phyloP scores from a whole-genome alignment of 1,140 invertebrate species.

The Bacillus rossius region DNA sequence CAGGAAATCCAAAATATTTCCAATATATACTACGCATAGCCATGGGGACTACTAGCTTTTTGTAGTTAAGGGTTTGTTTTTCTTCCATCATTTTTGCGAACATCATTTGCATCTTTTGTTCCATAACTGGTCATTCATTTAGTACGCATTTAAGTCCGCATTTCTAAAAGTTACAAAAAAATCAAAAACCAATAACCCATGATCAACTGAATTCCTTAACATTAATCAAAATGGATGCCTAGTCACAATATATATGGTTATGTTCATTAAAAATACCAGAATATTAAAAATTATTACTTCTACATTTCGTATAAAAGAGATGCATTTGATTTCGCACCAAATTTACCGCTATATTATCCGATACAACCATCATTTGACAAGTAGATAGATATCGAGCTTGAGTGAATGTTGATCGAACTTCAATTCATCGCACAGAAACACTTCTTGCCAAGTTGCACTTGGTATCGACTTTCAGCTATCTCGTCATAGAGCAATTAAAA shows the following conservation, averaged over 20 bases:
- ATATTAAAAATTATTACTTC: background rate
- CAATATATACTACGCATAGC: slow-evolving; percentile 59
- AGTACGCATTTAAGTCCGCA: slow-evolving; percentile 1
- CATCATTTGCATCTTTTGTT: slow-evolving; percentile 36
- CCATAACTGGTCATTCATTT: slow-evolving; percentile 7
- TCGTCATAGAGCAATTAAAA: too few species aligned
- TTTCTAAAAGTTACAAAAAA: slow-evolving; percentile 7
- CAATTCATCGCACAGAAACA: slow-evolving; percentile 32
- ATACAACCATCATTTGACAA: slow-evolving; percentile 26
- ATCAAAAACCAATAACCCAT: slow-evolving; percentile 6
- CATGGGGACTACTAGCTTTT: slow-evolving; percentile 49
- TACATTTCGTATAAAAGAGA: background rate
- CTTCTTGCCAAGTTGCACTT: too few species aligned
- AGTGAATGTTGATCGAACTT: slow-evolving; percentile 36
- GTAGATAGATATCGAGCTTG: slow-evolving; percentile 19
- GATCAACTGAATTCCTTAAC: slow-evolving; percentile 11
- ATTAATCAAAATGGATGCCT: slow-evolving; percentile 30
- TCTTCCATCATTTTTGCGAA: slow-evolving; percentile 43
- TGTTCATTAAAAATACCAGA: background rate
- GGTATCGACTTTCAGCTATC: too few species aligned
- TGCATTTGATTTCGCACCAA: slow-evolving; percentile 19
- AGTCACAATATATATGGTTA: slow-evolving; percentile 22
- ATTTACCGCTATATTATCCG: slow-evolving; percentile 32
- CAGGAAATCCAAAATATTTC: slow-evolving; percentile 60
- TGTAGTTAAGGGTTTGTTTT: slow-evolving; percentile 37